Percentiles rank a stretch among this genome's conserved stretches.
Conservation (phyloP, 2,113 vertebrate genomes). For the Kobus ellipsiprymnus region DNA sequence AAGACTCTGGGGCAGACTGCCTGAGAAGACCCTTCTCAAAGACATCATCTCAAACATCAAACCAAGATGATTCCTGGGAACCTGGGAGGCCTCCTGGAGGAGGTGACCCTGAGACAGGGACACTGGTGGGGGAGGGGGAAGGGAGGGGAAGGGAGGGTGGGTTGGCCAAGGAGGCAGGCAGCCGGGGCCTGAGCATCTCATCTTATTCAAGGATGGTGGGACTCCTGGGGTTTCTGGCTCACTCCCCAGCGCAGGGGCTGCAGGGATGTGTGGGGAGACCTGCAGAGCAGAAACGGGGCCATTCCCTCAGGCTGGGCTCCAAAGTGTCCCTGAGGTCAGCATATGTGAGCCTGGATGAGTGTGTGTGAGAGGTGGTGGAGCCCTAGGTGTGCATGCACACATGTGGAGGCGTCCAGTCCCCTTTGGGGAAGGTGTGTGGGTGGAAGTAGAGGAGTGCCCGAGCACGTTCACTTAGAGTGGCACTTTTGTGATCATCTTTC, state of each 20-base stretch:
- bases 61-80: not conserved
- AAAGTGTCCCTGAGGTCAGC: not conserved
- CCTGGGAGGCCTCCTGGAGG: not conserved
- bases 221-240: not conserved
- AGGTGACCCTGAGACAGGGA: not conserved
- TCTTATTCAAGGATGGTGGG: not conserved
- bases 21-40: not conserved
- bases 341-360: not conserved
- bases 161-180: not conserved
- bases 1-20: not conserved
- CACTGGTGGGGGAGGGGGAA: too few relatives aligned
- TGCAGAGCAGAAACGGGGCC: not conserved
- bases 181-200: not conserved
- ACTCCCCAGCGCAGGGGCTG: not conserved
- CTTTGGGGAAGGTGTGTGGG: not conserved
- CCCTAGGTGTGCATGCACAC: not conserved
- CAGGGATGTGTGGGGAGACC: not conserved
- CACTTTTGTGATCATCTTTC: not conserved
- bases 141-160: too few relatives aligned
- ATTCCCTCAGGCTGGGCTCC: not conserved
- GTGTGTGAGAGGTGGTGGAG: not conserved
- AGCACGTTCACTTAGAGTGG: not conserved
- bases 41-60: not conserved
- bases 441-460: not conserved
- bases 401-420: accelerated